These are phyloP conservation scores for Podiceps cristatus DNA, from an alignment of 2,113 vertebrate species.

Conservation along the genomic window DNA sequence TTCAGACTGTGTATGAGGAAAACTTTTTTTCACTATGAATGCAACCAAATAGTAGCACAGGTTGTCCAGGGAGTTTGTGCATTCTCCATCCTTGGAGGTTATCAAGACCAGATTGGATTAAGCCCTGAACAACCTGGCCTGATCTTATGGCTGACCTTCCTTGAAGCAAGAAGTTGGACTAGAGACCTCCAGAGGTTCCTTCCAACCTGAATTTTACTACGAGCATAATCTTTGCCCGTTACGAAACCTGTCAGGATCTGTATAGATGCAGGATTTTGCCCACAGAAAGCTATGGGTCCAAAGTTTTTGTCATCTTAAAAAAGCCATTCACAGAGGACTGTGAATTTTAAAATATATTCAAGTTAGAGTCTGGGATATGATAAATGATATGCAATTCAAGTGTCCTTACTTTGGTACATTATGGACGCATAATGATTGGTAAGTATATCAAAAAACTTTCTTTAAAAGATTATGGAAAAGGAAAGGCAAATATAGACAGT, in stretches of 20 bases:
- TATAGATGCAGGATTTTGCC: background rate
- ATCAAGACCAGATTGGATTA: background rate
- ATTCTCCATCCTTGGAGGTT: background rate
- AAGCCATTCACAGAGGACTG: background rate
- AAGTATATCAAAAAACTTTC: background rate
- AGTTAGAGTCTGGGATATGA: background rate
- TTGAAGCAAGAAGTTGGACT: background rate
- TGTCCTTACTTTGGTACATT: background rate
- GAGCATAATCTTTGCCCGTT: background rate
- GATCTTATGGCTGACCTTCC: background rate
- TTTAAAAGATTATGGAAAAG: background rate
- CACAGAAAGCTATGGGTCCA: background rate
- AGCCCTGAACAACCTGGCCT: background rate
- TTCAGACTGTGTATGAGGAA: background rate
- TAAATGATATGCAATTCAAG: background rate
- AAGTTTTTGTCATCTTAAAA: background rate
- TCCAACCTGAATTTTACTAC: background rate
- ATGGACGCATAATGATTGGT: background rate
- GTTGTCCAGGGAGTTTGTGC: background rate
- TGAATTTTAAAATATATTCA: background rate
- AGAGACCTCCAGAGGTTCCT: background rate
- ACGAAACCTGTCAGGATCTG: background rate
- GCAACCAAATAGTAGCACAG: background rate
- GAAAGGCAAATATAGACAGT: background rate
- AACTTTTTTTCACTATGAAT: background rate